Conservation (phyloP, 1,140 invertebrate species). For the Branchinecta lindahli region DNA sequence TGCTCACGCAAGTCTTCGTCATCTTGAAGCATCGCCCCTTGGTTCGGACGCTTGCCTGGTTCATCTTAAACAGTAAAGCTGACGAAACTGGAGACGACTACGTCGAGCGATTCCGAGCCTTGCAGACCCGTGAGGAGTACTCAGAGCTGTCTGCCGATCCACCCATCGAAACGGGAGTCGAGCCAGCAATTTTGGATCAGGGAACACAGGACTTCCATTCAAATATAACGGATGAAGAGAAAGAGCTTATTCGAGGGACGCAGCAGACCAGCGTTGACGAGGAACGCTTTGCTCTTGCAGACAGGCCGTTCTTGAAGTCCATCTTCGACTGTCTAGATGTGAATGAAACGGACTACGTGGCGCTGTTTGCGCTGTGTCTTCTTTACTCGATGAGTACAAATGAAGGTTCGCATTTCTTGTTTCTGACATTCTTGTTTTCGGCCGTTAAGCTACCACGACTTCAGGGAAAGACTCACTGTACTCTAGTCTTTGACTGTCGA, state of each 20-base stretch:
- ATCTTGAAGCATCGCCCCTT: constrained; percentile 77
- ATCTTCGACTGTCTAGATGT: constrained; percentile 55
- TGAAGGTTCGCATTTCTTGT: constrained; percentile 47
- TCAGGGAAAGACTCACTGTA: too few species aligned
- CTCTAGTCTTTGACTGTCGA: too few species aligned
- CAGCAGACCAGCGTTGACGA: background rate
- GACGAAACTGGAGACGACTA: constrained; percentile 7
- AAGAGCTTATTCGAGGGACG: constrained; percentile 40
- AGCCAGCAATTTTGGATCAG: constrained; percentile 11
- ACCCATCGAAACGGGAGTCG: background rate
- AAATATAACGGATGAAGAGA: constrained; percentile 88
- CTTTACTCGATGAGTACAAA: constrained; percentile 87
- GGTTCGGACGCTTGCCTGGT: constrained; percentile 70
- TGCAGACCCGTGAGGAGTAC: constrained; percentile 1
- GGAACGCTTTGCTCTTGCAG: constrained; percentile 26
- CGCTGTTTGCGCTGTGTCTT: constrained; percentile 77
- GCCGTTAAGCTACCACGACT: constrained; percentile 14
- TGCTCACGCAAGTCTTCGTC: constrained; percentile 90
- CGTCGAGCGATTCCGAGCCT: background rate
- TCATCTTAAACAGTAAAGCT: constrained; percentile 54
- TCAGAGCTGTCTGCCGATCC: background rate
- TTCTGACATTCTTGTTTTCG: constrained; percentile 19
- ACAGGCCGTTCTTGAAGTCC: constrained; percentile 73
- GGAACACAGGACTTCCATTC: constrained; percentile 23
- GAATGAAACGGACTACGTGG: constrained; percentile 85